Evolutionary conservation across 2,797 vertebrate genomes (phyloP), one percentile per base, ranked within the genome.

Genomic region (Pantherophis alleghaniensis): DNA sequence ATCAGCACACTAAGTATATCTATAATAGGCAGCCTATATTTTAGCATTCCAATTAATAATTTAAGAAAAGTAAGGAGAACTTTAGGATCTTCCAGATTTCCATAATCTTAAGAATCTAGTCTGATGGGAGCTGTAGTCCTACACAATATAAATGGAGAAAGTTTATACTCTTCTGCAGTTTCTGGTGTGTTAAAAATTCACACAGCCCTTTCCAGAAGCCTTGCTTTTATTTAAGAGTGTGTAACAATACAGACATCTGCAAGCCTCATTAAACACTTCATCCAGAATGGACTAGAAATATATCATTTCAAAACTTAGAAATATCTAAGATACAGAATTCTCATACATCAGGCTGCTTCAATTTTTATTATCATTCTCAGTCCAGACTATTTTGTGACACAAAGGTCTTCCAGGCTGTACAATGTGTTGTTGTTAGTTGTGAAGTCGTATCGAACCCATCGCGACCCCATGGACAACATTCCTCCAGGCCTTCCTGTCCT

Each of bases 351-450:
- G 60, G 91, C 53, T 93, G 95, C 92, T 93, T 90, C 93, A 94
- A 37, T 95, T 95, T 96, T 87, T 92, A 91, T 95, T 95, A 56
- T 91, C 32, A 69, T 83, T 83, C 74, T 94, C 90, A 96, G 59
- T 63, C 92, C 94, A 96, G 93, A 88, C 83, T 94, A 91, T 93
- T 96, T 95, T 96, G 95, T 32, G 95, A 95, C 83, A 94, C 95
- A 89, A 93, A 94, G 96, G 96, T 96, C 94, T 95, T 94, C 93
- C 93, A 83, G 37, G 86, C 92, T 92, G 86, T 88, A 94, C 92
- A 94, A 69, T 87, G 91, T 94, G 47, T 7, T 51, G 47, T 51
- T 51, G 47, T 51, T 51, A 7, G 47, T 51, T 51, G 1, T 51
- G 47, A 51, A 51, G 47, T 51, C 6, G 6, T 51, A 6, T 51